Conservation (phyloP, 2,888 invertebrate genomes). For the Tricholauxania praeusta region DNA sequence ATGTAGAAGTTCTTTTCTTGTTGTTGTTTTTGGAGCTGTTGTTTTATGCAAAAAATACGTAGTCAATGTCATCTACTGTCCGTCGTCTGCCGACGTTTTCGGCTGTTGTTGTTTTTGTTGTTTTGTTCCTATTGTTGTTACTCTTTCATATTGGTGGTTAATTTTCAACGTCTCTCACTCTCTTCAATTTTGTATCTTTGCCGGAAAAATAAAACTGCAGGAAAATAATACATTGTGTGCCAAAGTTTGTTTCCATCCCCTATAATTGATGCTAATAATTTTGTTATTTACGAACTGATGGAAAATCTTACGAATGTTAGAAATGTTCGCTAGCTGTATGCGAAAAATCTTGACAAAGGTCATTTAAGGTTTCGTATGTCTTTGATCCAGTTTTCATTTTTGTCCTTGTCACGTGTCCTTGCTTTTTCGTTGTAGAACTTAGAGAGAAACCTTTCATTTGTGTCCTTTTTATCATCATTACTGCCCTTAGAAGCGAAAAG, state of each 20-base stretch:
- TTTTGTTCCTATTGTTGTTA: slow-evolving; percentile 11
- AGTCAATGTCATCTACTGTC: slow-evolving; percentile 4
- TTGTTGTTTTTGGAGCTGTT: slow-evolving; percentile 9
- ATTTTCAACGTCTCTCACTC: slow-evolving; percentile 30
- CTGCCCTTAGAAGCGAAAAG: too few relatives aligned
- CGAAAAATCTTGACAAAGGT: not conserved
- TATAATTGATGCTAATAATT: not conserved
- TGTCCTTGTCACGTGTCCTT: not conserved
- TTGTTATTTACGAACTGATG: not conserved
- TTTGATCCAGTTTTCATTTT: not conserved
- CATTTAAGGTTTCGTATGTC: not conserved
- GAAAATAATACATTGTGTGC: slow-evolving; percentile 3
- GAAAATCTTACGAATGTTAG: too few relatives aligned
- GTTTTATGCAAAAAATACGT: not conserved
- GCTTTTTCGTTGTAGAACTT: not conserved
- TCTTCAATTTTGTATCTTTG: not conserved
- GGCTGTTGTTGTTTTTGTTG: slow-evolving; percentile 15
- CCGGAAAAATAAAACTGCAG: not conserved
- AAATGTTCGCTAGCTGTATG: not conserved
- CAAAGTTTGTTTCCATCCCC: not conserved
- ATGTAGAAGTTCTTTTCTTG: slow-evolving; percentile 16
- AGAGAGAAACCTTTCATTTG: not conserved
- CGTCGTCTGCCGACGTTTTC: slow-evolving; percentile 12
- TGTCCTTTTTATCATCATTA: not conserved
- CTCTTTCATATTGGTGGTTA: slow-evolving; percentile 35